These are phyloP conservation scores for Aspiorhynchus laticeps DNA, from an alignment of 2,113 vertebrate genomes.

Conservation along the genomic window DNA sequence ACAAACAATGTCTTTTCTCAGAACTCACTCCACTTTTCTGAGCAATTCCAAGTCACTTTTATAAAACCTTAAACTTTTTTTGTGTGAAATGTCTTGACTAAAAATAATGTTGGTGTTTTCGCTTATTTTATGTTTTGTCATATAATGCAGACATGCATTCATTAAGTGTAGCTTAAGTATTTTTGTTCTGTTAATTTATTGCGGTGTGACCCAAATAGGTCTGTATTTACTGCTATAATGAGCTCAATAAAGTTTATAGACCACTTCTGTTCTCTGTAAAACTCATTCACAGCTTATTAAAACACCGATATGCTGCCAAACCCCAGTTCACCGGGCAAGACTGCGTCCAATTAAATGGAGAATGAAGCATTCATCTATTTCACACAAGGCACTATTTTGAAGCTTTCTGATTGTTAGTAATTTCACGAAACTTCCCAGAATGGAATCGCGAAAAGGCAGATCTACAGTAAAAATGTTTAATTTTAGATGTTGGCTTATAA, in stretches of 20 bases:
- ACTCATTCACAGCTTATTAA: background rate
- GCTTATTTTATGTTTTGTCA: background rate
- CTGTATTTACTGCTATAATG: constrained; percentile 11
- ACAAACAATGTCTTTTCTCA: background rate
- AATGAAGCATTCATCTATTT: constrained; percentile 15
- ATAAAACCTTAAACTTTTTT: background rate
- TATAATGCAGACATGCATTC: background rate
- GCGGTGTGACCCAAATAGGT: background rate
- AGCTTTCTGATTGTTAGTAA: background rate
- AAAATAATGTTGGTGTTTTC: background rate
- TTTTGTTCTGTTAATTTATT: background rate
- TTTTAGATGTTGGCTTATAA: background rate
- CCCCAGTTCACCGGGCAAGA: background rate
- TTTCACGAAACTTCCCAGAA: background rate
- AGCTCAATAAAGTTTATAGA: constrained; percentile 13
- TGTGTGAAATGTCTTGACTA: background rate
- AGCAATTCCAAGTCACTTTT: background rate
- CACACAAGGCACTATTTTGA: background rate
- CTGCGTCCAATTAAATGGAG: background rate
- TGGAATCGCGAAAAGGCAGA: background rate
- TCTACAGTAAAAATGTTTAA: background rate
- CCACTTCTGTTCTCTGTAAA: background rate
- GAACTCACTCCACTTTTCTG: background rate
- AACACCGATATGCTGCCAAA: constrained; percentile 23
- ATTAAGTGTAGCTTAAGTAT: background rate